Evolutionary conservation across 2,888 invertebrate species (phyloP), one percentile per base, ranked within the genome.

Genomic region (Megamerina dolium): DNA sequence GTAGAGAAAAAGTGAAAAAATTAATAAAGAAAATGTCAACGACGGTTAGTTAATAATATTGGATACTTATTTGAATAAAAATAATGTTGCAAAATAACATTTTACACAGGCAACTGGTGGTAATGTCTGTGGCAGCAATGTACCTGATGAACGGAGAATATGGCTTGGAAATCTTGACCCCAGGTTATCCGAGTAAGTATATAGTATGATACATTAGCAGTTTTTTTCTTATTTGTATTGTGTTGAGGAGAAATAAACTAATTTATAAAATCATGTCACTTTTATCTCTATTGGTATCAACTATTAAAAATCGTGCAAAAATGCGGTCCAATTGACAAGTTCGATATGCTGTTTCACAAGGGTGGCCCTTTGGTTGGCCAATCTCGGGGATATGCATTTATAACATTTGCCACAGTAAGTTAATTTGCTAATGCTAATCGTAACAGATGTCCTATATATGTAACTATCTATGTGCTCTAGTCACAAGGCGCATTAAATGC

Each of bases 261-360:
- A 52, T 49, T 48, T 48, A 23, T 23, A 8, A 23, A 23, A 23
- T 23, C 10, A 23, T 23, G 6, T 23, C 10, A 8, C 23, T 23
- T 23, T 10, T 23, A 23, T n/a, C 48, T 46, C 45, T 41, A 87
- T 83, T 77, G 90, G 90, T 91, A 83, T 83, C 86, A 91, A 81
- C 82, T 95, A 78, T 78, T 95, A 75, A 94, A 94, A 88, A 82
- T 94, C 76, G 81, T 91, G 75, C 91, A 93, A 82, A 86, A 87
- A 80, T 86, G 87, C 80, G 94, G 94, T 70, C 77, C 80, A 67
- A 87, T 94, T 66, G 88, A 90, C 76, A 92, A 93, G 82, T 93
- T 94, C 75, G 94, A 95, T 75, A 85, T 93, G 75, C 80, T 95
- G 56, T 93, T 92, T 70, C 92, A 94, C 73, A 90, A 91, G 55